Conservation (phyloP, 1,140 invertebrate genomes). For the Drosophila mayri region DNA sequence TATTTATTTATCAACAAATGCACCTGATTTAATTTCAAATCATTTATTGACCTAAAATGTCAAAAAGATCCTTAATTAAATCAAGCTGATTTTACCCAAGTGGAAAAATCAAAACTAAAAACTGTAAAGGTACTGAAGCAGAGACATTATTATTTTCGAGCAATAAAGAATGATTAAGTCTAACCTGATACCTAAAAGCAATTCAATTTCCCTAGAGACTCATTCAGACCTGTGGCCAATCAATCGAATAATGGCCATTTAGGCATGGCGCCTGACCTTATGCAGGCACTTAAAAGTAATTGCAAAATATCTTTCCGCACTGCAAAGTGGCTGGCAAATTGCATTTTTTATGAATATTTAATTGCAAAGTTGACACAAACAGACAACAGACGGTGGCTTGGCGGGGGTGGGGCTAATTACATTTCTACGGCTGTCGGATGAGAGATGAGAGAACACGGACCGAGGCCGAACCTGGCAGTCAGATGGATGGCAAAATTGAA, state of each 20-base stretch:
- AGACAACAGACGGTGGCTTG: slow-evolving; percentile 27
- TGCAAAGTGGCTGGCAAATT: slow-evolving; percentile 64
- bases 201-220: neutral
- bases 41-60: too few relatives aligned
- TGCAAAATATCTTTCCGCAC: slow-evolving; percentile 64
- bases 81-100: too few relatives aligned
- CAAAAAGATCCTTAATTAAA: too few relatives aligned
- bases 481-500: slow-evolving; percentile 80
- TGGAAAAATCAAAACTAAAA: neutral
- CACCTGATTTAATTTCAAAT: too few relatives aligned
- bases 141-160: neutral
- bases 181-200: neutral
- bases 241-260: slow-evolving; percentile 57
- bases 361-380: slow-evolving; percentile 79
- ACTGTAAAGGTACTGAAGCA: too few relatives aligned
- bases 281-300: slow-evolving; percentile 75
- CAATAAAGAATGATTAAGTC: neutral
- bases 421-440: slow-evolving; percentile 65
- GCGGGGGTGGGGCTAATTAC: slow-evolving; percentile 61
- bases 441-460: slow-evolving; percentile 23
- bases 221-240: slow-evolving; percentile 17
- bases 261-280: slow-evolving; percentile 55
- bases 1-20: too few relatives aligned
- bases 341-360: slow-evolving; percentile 77
- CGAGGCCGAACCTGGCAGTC: slow-evolving; percentile 26